These are phyloP conservation scores for Thripadectes ignobilis DNA, from an alignment of 2,797 vertebrate genomes.

Conservation along the genomic window DNA sequence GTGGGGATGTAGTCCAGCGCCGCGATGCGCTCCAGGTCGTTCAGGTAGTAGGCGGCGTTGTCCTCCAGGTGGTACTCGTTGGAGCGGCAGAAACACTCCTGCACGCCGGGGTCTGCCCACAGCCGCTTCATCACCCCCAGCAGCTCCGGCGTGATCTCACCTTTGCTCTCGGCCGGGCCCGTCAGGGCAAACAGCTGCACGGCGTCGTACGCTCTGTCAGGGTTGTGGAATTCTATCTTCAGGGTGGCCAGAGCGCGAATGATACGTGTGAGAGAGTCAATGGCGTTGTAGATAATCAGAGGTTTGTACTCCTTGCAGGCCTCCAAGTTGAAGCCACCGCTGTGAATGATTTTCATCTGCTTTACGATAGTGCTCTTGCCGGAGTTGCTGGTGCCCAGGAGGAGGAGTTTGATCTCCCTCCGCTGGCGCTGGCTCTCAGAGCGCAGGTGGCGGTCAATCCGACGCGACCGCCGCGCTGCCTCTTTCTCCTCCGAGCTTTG, in stretches of 20 bases:
- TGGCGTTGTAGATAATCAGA: slow-evolving; percentile 97
- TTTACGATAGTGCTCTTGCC: slow-evolving; percentile 99
- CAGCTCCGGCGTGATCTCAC: slow-evolving; percentile 94
- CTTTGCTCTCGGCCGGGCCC: slow-evolving; percentile 97
- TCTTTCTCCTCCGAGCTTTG: slow-evolving; percentile 99
- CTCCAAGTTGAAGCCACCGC: slow-evolving; percentile 96
- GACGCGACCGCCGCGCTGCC: slow-evolving; percentile 95
- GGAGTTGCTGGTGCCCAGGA: slow-evolving; percentile 98
- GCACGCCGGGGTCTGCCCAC: slow-evolving; percentile 94
- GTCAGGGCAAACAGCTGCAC: slow-evolving; percentile 98
- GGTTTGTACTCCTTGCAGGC: slow-evolving; percentile 99
- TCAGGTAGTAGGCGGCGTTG: slow-evolving; percentile 99
- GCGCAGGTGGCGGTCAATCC: slow-evolving; percentile 98
- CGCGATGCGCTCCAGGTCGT: slow-evolving; percentile 96
- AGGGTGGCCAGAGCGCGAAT: slow-evolving; percentile 94
- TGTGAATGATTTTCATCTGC: slow-evolving; percentile 99
- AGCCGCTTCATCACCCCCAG: slow-evolving; percentile 96
- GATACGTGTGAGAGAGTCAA: slow-evolving; percentile 98
- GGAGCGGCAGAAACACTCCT: slow-evolving; percentile 96
- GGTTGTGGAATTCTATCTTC: slow-evolving; percentile 97
- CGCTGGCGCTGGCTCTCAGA: slow-evolving; percentile 97
- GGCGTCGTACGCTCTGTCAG: slow-evolving; percentile 94
- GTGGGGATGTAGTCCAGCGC: slow-evolving; percentile 94
- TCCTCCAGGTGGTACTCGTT: slow-evolving; percentile 99
- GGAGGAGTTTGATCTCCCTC: slow-evolving; percentile 95